A percentile compares a stretch with the other conserved stretches of the same genome.
Conservation (phyloP, 2,888 invertebrate genomes). For the Lapara coniferarum region DNA sequence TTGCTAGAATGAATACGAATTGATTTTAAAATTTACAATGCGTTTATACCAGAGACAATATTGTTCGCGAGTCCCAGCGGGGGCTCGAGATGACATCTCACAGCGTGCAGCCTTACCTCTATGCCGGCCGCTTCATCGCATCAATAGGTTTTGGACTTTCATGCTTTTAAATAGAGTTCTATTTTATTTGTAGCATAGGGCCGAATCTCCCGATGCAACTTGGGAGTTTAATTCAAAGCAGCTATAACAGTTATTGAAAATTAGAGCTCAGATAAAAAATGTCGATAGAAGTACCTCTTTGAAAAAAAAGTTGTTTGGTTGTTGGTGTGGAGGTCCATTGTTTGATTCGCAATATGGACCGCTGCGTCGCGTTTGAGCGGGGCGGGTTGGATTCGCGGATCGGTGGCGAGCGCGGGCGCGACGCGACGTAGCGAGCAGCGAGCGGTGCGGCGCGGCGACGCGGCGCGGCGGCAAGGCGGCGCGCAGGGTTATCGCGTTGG, state of each 20-base stretch:
- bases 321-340: slow-evolving; percentile 73
- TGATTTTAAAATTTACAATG: slow-evolving; percentile 78
- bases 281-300: slow-evolving; percentile 67
- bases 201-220: slow-evolving; percentile 47
- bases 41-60: slow-evolving; percentile 79
- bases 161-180: slow-evolving; percentile 43
- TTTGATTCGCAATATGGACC: slow-evolving; percentile 64
- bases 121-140: slow-evolving; percentile 49
- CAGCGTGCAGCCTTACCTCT: slow-evolving; percentile 76
- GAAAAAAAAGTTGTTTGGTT: slow-evolving; percentile 70
- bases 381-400: slow-evolving; percentile 1
- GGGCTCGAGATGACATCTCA: slow-evolving; percentile 81
- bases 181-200: slow-evolving; percentile 40
- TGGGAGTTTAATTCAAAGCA: slow-evolving; percentile 62
- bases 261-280: slow-evolving; percentile 75
- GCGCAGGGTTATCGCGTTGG: slow-evolving; percentile 67
- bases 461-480: slow-evolving; percentile 51
- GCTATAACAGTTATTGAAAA: slow-evolving; percentile 69
- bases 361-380: slow-evolving; percentile 37
- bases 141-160: slow-evolving; percentile 40
- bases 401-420: slow-evolving; percentile 34
- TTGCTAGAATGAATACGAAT: slow-evolving; percentile 72
- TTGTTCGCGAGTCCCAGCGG: slow-evolving; percentile 79
- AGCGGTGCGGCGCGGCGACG: slow-evolving; percentile 36
- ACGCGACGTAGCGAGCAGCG: slow-evolving; percentile 25